These are phyloP conservation scores for Centruroides vittatus DNA, from an alignment of 1,140 invertebrate genomes.

Conservation along the genomic window DNA sequence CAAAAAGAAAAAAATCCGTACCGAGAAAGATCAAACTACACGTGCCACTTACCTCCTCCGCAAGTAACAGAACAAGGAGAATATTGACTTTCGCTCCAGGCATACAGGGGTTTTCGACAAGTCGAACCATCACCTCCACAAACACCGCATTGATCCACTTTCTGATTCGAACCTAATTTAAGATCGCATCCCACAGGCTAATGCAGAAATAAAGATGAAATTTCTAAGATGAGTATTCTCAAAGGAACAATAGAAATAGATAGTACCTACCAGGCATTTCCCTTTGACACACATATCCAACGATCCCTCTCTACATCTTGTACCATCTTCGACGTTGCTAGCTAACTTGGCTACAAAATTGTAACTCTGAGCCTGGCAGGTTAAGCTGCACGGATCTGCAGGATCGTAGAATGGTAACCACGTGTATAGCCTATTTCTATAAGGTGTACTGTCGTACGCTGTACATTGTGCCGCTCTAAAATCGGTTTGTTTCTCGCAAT, in stretches of 20 bases:
- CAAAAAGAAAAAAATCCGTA: too few species aligned
- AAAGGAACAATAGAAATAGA: neutral
- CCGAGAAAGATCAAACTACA: neutral
- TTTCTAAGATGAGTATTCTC: neutral
- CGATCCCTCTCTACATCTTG: constrained; percentile 60
- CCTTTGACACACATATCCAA: constrained; percentile 81
- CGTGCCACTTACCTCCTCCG: constrained; percentile 63
- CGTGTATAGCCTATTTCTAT: constrained; percentile 57
- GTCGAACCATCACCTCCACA: constrained; percentile 77
- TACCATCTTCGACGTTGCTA: constrained; percentile 70
- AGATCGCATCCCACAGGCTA: constrained; percentile 83
- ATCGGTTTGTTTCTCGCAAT: constrained; percentile 52
- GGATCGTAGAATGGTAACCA: constrained; percentile 78
- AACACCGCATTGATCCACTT: constrained; percentile 72
- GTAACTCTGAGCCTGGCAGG: constrained; percentile 49
- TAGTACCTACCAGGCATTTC: constrained; percentile 55
- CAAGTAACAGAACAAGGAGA: constrained; percentile 72
- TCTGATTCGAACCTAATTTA: constrained; percentile 63
- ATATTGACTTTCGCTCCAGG: constrained; percentile 64
- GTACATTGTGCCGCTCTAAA: constrained; percentile 68
- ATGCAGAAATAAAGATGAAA: constrained; percentile 20
- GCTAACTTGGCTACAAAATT: constrained; percentile 58
- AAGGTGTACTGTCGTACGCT: constrained; percentile 58
- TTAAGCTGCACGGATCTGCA: constrained; percentile 68
- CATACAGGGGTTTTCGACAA: constrained; percentile 58